Base-by-base conservation (phyloP, 30 jellyfish, hydroid and myxozoan species). In the Turritopsis rubra region DNA sequence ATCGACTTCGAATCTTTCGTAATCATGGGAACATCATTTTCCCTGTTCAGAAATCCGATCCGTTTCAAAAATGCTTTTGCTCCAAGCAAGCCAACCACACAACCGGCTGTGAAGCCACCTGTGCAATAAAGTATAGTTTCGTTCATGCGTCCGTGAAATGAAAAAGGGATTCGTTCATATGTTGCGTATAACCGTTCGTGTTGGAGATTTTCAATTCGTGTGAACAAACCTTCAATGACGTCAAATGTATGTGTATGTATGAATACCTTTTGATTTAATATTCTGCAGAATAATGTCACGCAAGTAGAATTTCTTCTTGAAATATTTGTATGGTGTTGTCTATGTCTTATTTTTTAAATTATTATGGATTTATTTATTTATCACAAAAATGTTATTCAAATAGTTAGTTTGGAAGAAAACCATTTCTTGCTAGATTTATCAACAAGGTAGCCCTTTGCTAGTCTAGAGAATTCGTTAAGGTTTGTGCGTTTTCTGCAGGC, bases 61-160 rank as follows among this genome's bases (percentile, higher is more conserved):
- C 60, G 60, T 13, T 13, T 41, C 13, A 41, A 41, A 13, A 26
- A 74, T 26, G 26, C 16, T 24, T 3, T 29, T 18, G 24, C 4
- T 16, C 24, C 19, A 8, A 26, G 60, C 72, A 30, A 22, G 9
- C 82, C 65, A 29, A 74, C 13, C 0, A 74, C 65, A 74, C 82
- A 74, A 24, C 82, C 82, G 17, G 65, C 82, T 29, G 82, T 52
- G 24, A 74, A 29, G 7, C 82, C 82, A 16, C 82, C 82, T 8
- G 71, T n/a, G 24, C 65, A 20, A 22, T 26, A 66, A 66, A 66
- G 29, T 41, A 41, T 41, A 13, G 60, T 3, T 13, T 41, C 60
- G 60, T 41, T 41, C 60, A 41, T 41, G 9, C 13, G 60, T 5
- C 82, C 9, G 71, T n/a, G 24, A 17, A 20, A 22, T 26, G 17